Conservation (phyloP, 1,140 invertebrate genomes). For the Araneus ventricosus region DNA sequence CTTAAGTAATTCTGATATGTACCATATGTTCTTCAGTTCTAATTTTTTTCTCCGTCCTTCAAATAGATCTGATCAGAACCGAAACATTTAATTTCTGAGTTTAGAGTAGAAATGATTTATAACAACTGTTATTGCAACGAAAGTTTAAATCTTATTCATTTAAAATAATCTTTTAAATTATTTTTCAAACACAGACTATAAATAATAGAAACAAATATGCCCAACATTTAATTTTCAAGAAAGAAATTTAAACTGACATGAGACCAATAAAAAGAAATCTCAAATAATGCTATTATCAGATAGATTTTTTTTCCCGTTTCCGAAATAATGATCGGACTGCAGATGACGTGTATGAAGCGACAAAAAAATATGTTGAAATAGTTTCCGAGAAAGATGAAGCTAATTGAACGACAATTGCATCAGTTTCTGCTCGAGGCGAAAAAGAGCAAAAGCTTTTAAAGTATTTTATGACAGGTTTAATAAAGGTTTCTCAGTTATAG, state of each 20-base stretch:
- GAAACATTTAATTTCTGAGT: too few species aligned
- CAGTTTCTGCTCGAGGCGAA: conserved; percentile 20
- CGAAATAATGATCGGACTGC: neutral
- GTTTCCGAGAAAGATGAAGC: conserved; percentile 8
- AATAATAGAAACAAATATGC: neutral
- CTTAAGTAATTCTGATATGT: too few species aligned
- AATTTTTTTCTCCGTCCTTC: too few species aligned
- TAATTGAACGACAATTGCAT: conserved; percentile 55
- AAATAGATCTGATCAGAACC: too few species aligned
- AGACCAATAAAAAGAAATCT: neutral
- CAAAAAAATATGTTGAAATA: neutral
- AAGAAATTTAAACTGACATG: too few species aligned
- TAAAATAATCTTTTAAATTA: too few species aligned
- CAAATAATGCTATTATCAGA: neutral
- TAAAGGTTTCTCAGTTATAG: neutral
- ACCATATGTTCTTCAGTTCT: too few species aligned
- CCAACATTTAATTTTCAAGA: neutral
- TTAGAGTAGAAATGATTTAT: too few species aligned
- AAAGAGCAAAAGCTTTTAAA: conserved; percentile 40
- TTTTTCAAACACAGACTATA: neutral
- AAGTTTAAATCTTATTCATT: too few species aligned
- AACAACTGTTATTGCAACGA: too few species aligned
- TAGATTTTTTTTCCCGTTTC: neutral
- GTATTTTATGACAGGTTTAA: conserved; percentile 51
- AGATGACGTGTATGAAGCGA: neutral